phyloP scores from a whole-genome alignment of 2,888 invertebrate genomes.

The Incurvaria masculella region DNA sequence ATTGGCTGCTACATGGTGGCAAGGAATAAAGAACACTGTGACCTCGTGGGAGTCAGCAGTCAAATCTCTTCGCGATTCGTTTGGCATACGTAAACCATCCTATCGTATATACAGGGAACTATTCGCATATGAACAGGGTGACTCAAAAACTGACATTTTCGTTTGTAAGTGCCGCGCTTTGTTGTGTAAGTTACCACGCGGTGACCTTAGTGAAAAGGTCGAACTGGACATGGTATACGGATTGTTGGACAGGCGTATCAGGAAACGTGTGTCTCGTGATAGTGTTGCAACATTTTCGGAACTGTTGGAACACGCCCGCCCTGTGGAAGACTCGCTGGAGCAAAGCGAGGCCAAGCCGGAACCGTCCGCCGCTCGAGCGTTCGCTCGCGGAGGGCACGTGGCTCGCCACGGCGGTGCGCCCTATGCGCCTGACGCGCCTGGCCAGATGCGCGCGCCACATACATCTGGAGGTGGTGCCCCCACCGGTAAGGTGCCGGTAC shows the following conservation, averaged over 20 bases:
- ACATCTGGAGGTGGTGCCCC: not conserved
- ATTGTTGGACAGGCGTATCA: slow-evolving; percentile 11
- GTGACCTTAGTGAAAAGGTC: slow-evolving; percentile 7
- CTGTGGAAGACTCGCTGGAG: slow-evolving; percentile 6
- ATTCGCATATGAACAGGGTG: too few species aligned
- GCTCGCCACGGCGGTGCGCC: not conserved
- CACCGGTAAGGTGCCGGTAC: not conserved
- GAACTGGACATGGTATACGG: slow-evolving; percentile 14
- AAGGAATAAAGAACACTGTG: too few species aligned
- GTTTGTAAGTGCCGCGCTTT: slow-evolving; percentile 9
- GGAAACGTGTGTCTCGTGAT: slow-evolving; percentile 18
- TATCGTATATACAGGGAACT: too few species aligned
- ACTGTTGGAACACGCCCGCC: slow-evolving; percentile 4
- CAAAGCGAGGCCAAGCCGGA: not conserved
- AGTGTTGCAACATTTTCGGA: slow-evolving; percentile 11
- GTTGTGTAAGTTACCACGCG: slow-evolving; percentile 10
- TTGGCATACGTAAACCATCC: too few species aligned
- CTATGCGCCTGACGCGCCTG: not conserved
- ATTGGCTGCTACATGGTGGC: too few species aligned
- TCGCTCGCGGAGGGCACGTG: not conserved
- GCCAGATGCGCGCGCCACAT: not conserved
- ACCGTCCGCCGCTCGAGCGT: not conserved
- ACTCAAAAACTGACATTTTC: slow-evolving; percentile 12
- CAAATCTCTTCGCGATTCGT: too few species aligned
- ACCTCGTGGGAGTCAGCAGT: too few species aligned